Percentiles rank a stretch among this genome's conserved stretches.
Evolutionary conservation across 53 echinoderm and acorn worm genomes (phyloP).

Genomic region (Hippasteria phrygiana): DNA sequence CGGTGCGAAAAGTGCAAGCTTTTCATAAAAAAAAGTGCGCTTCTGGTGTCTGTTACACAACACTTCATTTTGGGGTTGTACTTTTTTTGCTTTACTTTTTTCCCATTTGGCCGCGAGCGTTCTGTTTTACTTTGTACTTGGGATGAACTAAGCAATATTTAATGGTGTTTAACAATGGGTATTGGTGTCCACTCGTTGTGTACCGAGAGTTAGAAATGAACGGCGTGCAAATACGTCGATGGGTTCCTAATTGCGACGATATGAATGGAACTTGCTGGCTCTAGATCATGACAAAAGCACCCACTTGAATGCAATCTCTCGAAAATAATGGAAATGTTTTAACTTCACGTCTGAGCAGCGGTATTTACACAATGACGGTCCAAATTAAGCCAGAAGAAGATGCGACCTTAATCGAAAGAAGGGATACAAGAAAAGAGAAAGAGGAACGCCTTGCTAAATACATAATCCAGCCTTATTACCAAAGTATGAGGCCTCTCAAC

Average conservation of each 20-base stretch:
- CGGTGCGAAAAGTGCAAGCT: slow-evolving; percentile 61
- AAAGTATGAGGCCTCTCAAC: too few species aligned
- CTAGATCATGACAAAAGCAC: background rate
- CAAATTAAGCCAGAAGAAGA: too few species aligned
- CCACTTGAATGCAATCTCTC: too few species aligned
- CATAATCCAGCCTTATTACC: too few species aligned
- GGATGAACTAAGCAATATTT: slow-evolving; percentile 8
- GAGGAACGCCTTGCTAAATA: too few species aligned
- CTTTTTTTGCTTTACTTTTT: slow-evolving; percentile 3
- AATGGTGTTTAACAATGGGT: slow-evolving; percentile 41
- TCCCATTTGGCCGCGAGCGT: slow-evolving; percentile 5
- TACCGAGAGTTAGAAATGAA: slow-evolving; percentile 31
- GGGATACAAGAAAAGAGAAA: too few species aligned
- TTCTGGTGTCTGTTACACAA: slow-evolving; percentile 23
- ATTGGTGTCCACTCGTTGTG: slow-evolving; percentile 37
- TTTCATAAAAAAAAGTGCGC: slow-evolving; percentile 27
- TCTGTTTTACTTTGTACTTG: slow-evolving; percentile 24
- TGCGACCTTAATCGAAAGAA: too few species aligned
- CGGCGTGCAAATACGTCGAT: slow-evolving; percentile 13
- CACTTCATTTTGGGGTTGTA: background rate
- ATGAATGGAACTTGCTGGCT: slow-evolving; percentile 1
- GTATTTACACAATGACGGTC: too few species aligned
- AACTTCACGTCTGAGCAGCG: too few species aligned
- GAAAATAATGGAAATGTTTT: too few species aligned
- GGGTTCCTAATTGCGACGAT: slow-evolving; percentile 13